Base-by-base conservation (phyloP, 2,888 invertebrate species). In the Steinernema hermaphroditum region DNA sequence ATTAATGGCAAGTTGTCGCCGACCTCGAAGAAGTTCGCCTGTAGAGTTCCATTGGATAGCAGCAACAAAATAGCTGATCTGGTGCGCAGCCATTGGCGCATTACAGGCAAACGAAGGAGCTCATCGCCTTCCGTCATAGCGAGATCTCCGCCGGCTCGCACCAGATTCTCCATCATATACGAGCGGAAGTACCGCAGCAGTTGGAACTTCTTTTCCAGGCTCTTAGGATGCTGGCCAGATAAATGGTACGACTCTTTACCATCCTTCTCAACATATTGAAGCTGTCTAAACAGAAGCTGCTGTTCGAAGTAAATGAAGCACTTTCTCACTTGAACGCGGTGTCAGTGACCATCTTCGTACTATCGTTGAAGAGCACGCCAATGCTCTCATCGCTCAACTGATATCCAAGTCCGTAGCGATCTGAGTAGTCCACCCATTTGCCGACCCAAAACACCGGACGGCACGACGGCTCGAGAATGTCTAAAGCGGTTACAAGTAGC, bases 381-480 rank as follows among this genome's bases (percentile, higher is more conserved):
- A 96, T 83, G 54, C 82, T 94, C 89, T 97, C 96, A 89, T 99
- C 98, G 87, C 94, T 95, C 49, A 99, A 90, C 88, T 97, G 96
- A 89, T 98, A 99, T 0, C 97, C 97, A 87, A 99, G 94, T 22
- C 99, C 98, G 88, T 98, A 98, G 88, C 97, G 97, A 89, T 98
- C 97, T 32, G 96, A 96, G 89, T 98, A 98, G 89, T 98, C 98
- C 12, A 98, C 97, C 97, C 98, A 98, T 89, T 97, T 97, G 84
- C 94, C 93, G 76, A 98, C 92, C 97, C 97, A 98, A 80, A 96
- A 92, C 72, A 98, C 91, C 0, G 98, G 97, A 83, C 94, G 93
- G 0, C 94, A 92, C 8, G 93, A 94, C 2, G 98, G 98, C 89
- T 98, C 96, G 77, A 93, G 92, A 87, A 93, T 91, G 86, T 96